Conservation (phyloP, 2,888 invertebrate genomes). For the Phlogophora meticulosa region DNA sequence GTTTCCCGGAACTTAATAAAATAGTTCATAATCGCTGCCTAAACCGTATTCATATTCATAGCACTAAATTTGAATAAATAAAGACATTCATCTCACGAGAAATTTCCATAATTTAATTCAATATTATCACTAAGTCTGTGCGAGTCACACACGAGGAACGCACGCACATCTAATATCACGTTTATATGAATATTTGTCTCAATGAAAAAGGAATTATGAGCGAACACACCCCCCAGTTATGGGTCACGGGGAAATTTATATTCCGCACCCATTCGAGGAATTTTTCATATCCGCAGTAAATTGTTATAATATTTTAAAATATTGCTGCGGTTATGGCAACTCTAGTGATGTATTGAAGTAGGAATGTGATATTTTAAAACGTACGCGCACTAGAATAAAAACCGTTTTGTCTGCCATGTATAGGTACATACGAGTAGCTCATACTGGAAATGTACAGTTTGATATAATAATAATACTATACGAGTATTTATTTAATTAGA, state of each 20-base stretch:
- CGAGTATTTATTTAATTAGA: too few relatives aligned
- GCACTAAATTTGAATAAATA: conserved; percentile 50
- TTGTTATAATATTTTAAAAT: conserved; percentile 82
- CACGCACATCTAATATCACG: conserved; percentile 79
- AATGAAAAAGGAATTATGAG: conserved; percentile 89
- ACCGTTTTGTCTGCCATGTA: neutral
- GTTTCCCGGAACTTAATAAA: conserved; percentile 2
- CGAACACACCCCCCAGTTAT: conserved; percentile 78
- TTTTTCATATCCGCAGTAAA: conserved; percentile 83
- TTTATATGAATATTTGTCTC: conserved; percentile 89
- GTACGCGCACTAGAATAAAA: neutral
- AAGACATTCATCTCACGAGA: conserved; percentile 52
- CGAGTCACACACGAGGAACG: conserved; percentile 78
- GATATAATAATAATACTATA: too few relatives aligned
- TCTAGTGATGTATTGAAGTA: conserved; percentile 50
- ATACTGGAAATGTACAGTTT: too few relatives aligned
- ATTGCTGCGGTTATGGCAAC: conserved; percentile 67
- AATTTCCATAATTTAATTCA: conserved; percentile 72
- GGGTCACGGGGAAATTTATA: conserved; percentile 84
- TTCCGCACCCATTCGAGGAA: conserved; percentile 78
- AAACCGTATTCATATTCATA: conserved; percentile 47
- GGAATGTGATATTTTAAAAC: conserved; percentile 13
- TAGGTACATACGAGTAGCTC: too few relatives aligned
- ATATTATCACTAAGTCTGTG: conserved; percentile 76
- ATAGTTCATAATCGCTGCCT: conserved; percentile 10